Evolutionary conservation across 2,797 vertebrate species (phyloP).

Genomic region (Takifugu rubripes): DNA sequence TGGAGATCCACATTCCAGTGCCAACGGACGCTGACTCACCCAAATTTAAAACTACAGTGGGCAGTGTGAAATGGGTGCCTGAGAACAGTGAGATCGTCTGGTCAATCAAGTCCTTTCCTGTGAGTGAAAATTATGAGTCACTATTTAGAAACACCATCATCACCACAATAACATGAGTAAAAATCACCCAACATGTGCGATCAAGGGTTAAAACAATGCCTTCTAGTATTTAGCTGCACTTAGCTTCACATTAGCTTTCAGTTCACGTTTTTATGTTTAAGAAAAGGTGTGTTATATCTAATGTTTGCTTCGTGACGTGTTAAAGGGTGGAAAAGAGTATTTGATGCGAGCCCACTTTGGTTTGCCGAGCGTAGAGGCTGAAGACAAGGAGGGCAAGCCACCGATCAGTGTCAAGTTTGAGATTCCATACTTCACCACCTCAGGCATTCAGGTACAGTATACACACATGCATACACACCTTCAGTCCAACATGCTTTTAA

Average conservation of each 20-base stretch:
- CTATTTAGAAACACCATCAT: no score
- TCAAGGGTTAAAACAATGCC: conserved; percentile 6
- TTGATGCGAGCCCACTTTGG: conserved; percentile 98
- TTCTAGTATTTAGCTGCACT: neutral
- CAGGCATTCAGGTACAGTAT: conserved; percentile 90
- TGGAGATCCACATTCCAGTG: conserved; percentile 99
- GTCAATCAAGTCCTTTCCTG: conserved; percentile 99
- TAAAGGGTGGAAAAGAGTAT: conserved; percentile 96
- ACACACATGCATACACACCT: neutral
- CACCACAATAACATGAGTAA: no score
- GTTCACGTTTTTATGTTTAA: neutral
- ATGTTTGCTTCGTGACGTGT: conserved; percentile 19
- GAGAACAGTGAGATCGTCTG: conserved; percentile 98
- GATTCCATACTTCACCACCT: conserved; percentile 98
- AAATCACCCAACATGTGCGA: no score
- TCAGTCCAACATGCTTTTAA: neutral
- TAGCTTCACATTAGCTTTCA: no score
- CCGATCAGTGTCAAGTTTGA: conserved; percentile 99
- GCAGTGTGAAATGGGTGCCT: conserved; percentile 97
- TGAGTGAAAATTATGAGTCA: conserved; percentile 71
- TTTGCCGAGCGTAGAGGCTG: conserved; percentile 95
- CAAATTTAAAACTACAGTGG: conserved; percentile 98
- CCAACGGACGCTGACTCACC: conserved; percentile 97
- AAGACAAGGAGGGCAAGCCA: conserved; percentile 98
- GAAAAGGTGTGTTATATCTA: neutral